Conservation (phyloP, 2,797 vertebrate species). For the Chiloscyllium punctatum region DNA sequence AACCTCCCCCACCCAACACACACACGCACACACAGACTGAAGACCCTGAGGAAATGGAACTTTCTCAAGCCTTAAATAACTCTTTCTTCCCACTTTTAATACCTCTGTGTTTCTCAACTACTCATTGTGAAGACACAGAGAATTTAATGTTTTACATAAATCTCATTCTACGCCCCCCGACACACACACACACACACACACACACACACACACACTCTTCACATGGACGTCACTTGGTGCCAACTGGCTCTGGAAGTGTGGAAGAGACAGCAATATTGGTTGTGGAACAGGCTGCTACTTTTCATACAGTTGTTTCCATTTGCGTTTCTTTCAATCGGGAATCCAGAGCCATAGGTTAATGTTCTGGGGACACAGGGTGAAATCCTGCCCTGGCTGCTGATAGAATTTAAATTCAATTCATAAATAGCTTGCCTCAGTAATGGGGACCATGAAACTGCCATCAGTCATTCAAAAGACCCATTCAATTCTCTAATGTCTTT, state of each 20-base stretch:
- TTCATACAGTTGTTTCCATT: neutral
- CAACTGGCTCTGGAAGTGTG: neutral
- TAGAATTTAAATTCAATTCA: too few species aligned
- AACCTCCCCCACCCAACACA: neutral
- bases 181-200: too few species aligned
- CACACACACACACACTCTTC: too few species aligned
- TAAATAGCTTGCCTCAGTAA: too few species aligned
- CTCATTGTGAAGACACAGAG: neutral
- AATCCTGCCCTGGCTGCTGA: too few species aligned
- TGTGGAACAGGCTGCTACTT: neutral
- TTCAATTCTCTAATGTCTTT: too few species aligned
- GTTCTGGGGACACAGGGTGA: too few species aligned
- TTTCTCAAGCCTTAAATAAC: constrained; percentile 4
- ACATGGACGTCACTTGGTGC: neutral
- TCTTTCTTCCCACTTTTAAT: constrained; percentile 5
- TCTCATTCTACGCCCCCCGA: too few species aligned
- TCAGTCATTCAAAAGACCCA: too few species aligned
- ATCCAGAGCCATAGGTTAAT: too few species aligned
- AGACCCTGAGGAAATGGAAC: neutral
- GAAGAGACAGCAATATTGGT: neutral
- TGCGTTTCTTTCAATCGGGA: neutral
- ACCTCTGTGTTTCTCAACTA: constrained; percentile 4
- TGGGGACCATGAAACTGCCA: too few species aligned
- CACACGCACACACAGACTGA: neutral
- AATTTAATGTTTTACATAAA: neutral